phyloP scores from a whole-genome alignment of 2,797 vertebrate species.

The Hafferia zeledoni region DNA sequence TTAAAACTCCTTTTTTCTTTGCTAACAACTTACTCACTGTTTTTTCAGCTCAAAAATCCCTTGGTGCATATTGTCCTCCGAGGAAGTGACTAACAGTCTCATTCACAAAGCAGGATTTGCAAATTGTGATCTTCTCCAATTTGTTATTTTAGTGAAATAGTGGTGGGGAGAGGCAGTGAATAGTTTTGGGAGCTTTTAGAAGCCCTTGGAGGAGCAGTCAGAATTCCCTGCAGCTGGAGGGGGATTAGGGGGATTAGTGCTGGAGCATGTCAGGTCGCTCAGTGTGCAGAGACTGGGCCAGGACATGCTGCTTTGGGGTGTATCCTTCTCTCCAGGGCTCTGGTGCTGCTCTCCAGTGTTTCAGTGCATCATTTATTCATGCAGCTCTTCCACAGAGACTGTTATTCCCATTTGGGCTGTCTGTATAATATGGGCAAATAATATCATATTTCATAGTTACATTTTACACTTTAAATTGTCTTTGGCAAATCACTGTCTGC shows the following conservation, averaged over 20 bases:
- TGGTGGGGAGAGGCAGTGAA: neutral
- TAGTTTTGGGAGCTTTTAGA: neutral
- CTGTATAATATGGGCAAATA: neutral
- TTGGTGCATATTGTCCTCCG: fast-evolving
- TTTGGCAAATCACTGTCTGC: neutral
- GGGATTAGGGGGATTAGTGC: neutral
- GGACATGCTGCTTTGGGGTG: fast-evolving
- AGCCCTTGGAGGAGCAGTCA: neutral
- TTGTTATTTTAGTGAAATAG: neutral
- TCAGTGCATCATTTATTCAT: neutral
- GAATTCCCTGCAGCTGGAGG: neutral
- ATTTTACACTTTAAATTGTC: neutral
- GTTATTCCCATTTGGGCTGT: neutral
- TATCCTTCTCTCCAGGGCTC: neutral
- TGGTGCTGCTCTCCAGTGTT: neutral
- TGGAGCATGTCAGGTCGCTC: neutral
- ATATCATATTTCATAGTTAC: neutral
- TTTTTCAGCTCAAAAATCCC: neutral
- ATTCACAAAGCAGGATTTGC: fast-evolving
- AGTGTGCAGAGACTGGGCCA: neutral
- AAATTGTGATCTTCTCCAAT: neutral
- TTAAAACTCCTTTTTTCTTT: neutral
- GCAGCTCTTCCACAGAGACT: neutral
- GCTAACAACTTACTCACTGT: neutral
- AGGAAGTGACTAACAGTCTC: conserved; percentile 51